phyloP scores from a whole-genome alignment of 2,888 invertebrate species.

The Drosophila gaucha region DNA sequence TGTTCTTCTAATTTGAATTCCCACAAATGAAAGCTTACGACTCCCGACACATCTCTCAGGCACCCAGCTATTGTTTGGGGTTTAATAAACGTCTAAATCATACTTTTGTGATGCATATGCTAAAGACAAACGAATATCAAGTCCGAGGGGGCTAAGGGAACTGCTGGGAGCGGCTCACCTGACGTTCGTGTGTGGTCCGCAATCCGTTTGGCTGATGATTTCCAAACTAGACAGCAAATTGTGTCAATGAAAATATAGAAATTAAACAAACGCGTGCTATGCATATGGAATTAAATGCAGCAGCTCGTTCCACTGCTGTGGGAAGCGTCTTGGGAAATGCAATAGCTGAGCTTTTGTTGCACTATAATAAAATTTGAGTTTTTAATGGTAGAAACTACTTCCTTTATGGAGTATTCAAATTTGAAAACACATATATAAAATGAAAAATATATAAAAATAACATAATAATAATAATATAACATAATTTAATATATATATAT shows the following conservation, averaged over 20 bases:
- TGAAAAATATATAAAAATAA: neutral
- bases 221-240: slow-evolving; percentile 53
- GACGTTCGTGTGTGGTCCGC: slow-evolving; percentile 47
- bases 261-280: slow-evolving; percentile 51
- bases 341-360: slow-evolving; percentile 1
- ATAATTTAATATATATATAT: neutral
- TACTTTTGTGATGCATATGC: slow-evolving; percentile 76
- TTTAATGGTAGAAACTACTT: slow-evolving; percentile 10
- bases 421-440: neutral
- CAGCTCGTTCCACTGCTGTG: slow-evolving; percentile 10
- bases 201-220: slow-evolving; percentile 20
- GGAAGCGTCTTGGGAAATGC: no score
- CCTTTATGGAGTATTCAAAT: slow-evolving; percentile 6
- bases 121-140: slow-evolving; percentile 76
- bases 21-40: slow-evolving; percentile 58
- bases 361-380: slow-evolving; percentile 6
- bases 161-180: slow-evolving; percentile 40
- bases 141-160: slow-evolving; percentile 27
- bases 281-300: slow-evolving; percentile 35
- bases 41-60: neutral
- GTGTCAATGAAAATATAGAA: slow-evolving; percentile 65
- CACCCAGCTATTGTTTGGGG: slow-evolving; percentile 58
- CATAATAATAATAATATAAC: no score
- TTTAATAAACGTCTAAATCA: slow-evolving; percentile 79
- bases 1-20: slow-evolving; percentile 71